These are phyloP conservation scores for Ovis aries DNA, from an alignment of 2,113 vertebrate genomes.

Conservation along the genomic window ARS-UI_Ramb_v3.0 NC_056058.1:10112501-10113000, in stretches of 20 bases:
- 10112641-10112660: not conserved
- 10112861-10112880: not conserved
- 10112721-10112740: not conserved
- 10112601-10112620: conserved; percentile 18
- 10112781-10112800: conserved; percentile 46
- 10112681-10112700: not conserved
- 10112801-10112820: not conserved
- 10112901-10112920: no score
- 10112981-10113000: not conserved
- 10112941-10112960: not conserved
- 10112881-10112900: no score
- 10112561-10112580: not conserved
- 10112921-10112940: not conserved
- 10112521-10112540: not conserved
- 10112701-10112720: not conserved
- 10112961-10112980: not conserved
- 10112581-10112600: not conserved
- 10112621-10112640: not conserved
- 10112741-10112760: not conserved
- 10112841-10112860: not conserved
- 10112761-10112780: not conserved
- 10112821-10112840: not conserved
- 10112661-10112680: accelerated
- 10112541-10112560: not conserved
- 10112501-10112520: not conserved